These are phyloP conservation scores for Stegophylla sp. DNA, from an alignment of 2,888 invertebrate genomes.

Conservation along the genomic window DNA sequence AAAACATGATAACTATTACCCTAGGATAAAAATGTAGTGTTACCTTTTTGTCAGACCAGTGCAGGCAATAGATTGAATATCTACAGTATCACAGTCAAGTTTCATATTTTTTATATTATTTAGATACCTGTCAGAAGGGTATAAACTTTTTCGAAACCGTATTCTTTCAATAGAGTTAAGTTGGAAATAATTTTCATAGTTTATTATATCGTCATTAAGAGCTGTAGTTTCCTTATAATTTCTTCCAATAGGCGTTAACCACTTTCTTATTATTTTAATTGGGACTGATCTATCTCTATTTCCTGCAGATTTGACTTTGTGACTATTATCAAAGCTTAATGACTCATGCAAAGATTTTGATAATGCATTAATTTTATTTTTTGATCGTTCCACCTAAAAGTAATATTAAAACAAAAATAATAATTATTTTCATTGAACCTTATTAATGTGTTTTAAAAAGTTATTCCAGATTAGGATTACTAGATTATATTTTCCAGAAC, in stretches of 20 bases:
- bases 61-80: not conserved
- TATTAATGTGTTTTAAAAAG: too few species aligned
- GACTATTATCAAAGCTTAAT: constrained; percentile 30
- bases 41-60: constrained; percentile 40
- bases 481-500: too few species aligned
- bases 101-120: not conserved
- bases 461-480: too few species aligned
- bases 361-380: constrained; percentile 26
- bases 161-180: constrained; percentile 31
- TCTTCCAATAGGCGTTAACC: constrained; percentile 19
- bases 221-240: constrained; percentile 4
- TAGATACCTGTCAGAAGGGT: constrained; percentile 21
- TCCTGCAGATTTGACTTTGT: constrained; percentile 25
- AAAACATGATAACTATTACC: not conserved
- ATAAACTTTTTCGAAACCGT: constrained; percentile 43
- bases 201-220: constrained; percentile 30
- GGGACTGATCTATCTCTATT: constrained; percentile 36
- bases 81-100: not conserved
- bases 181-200: constrained; percentile 42
- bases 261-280: constrained; percentile 40
- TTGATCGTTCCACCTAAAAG: constrained; percentile 23
- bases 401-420: not conserved
- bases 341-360: constrained; percentile 29
- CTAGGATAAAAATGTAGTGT: not conserved
- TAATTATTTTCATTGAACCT: constrained; percentile 12